Base-by-base conservation (phyloP, 2,797 vertebrate genomes). In the Emydoidea blandingii region DNA sequence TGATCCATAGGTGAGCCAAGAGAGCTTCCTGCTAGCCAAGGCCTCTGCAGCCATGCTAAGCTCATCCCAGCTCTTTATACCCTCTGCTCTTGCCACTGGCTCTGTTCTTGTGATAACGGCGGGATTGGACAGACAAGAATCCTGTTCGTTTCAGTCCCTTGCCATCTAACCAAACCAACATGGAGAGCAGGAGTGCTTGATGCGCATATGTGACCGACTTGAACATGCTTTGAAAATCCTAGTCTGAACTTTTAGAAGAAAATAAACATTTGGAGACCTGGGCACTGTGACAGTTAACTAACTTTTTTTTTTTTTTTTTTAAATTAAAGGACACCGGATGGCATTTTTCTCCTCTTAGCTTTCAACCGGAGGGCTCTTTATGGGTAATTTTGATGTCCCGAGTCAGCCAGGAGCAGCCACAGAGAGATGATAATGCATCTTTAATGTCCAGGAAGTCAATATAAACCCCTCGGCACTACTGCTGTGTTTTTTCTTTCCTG, bases 191-290 rank as follows among this genome's bases (percentile, higher is more conserved):
- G n/a, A 72, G 18, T 41, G 68, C 68, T 41, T 49, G 76, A 88
- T 57, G 91, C 89, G 91, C 31, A 8, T 29, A 62, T 90, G 52
- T 29, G 44, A 93, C 50, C 50, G 88, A 12, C 47, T 94, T 49
- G 87, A 94, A 90, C 41, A 1, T 92, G 41, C 50, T 93, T 91
- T 93, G 57, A 93, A 91, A 37, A 47, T 15, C 59, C 90, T 34
- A 29, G 9, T 47, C 94, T 79, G 56, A 92, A 91, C 47, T 85
- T 95, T 31, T n/a, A 93, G 47, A 29, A 9, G 12, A 92, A 4
- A 87, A 41, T 68, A 82, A 44, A 85, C 50, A 85, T 0, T 0
- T 62, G 79, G 18, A 90, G 92, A 44, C 53, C 62, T 62, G 65
- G 90, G 34, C 37, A 54, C 44, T 91, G 3, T 37, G 86, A 86